A percentile compares a stretch with the other conserved stretches of the same genome.
These are phyloP conservation scores for Callithrix jacchus DNA, from an alignment of 2,113 vertebrate species.

Conservation along the genomic window DNA sequence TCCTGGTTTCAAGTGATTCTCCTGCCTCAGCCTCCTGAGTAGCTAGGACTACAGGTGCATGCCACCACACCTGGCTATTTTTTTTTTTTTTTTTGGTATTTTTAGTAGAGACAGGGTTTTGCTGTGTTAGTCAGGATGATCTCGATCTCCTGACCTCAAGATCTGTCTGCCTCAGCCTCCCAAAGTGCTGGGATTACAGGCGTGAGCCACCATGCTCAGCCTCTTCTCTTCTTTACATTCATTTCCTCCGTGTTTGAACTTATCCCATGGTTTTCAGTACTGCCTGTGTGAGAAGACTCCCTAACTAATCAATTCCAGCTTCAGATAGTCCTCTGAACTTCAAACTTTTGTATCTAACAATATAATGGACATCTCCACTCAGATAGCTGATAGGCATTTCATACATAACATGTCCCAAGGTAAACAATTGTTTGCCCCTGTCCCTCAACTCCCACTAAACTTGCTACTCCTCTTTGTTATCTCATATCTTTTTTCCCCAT, in stretches of 20 bases:
- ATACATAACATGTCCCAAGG: background rate
- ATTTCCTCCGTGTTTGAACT: background rate
- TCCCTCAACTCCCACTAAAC: background rate
- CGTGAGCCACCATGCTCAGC: too few species aligned
- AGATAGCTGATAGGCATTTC: background rate
- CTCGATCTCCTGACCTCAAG: too few species aligned
- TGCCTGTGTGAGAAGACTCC: background rate
- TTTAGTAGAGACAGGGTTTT: too few species aligned
- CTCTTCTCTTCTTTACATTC: background rate
- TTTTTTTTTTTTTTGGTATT: too few species aligned
- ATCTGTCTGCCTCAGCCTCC: too few species aligned
- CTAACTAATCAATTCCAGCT: slow-evolving; percentile 30
- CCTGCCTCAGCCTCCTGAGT: too few species aligned
- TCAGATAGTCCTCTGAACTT: background rate
- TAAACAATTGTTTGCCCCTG: background rate
- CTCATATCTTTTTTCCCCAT: background rate
- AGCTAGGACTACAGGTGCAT: too few species aligned
- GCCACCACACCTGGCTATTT: too few species aligned
- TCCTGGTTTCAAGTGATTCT: too few species aligned
- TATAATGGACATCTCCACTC: background rate
- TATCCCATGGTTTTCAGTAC: background rate
- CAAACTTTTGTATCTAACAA: background rate
- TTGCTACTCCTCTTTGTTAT: background rate
- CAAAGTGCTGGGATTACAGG: too few species aligned
- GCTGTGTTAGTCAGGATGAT: too few species aligned